Base-by-base conservation (phyloP, 2,797 vertebrate species). In the Lagorchestes hirsutus region DNA sequence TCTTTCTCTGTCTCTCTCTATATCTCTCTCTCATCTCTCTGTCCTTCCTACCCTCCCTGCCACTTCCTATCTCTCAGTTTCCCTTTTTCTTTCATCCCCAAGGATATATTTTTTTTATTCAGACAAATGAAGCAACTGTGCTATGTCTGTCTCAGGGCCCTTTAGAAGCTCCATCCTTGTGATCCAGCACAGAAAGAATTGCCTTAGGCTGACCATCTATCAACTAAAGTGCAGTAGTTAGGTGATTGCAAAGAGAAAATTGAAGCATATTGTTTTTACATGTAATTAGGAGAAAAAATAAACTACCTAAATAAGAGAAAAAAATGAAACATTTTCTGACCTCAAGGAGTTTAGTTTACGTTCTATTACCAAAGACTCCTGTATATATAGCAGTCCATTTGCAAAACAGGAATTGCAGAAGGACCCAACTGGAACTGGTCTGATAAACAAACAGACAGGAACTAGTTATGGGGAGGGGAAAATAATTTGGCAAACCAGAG, bases 11-110 rank as follows among this genome's bases (percentile, higher is more conserved):
- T 16, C 14, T 46, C 55, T 14, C 8, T 28, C 22, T 58, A 1
- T 28, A 0, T 10, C 5, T 14, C 5, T n/a, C 34, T n/a, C 31
- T 34, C 3, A 13, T 11, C 31, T 18, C 8, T 59, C 28, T 9
- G 0, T 16, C 18, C 16, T 14, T 8, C 24, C 18, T 18, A n/a
- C 1, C 1, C n/a, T 3, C 6, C 16, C n/a, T n/a, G 31, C 4
- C 59, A 40, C n/a, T 6, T 40, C 67, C 1, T 46, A 24, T 82
- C 18, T 82, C 62, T 40, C 27, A 59, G 14, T n/a, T n/a, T 14
- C 67, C 67, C 40, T 82, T 18, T 74, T 40, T 82, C n/a, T 82
- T 1, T 16, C n/a, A 34, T 82, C n/a, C n/a, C n/a, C 16, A 46
- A 82, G 40, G 67, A 82, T 46, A 24, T 67, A 67, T n/a, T 67